phyloP scores from a whole-genome alignment of 2,797 vertebrate genomes.

The Sebastes reedi region DNA sequence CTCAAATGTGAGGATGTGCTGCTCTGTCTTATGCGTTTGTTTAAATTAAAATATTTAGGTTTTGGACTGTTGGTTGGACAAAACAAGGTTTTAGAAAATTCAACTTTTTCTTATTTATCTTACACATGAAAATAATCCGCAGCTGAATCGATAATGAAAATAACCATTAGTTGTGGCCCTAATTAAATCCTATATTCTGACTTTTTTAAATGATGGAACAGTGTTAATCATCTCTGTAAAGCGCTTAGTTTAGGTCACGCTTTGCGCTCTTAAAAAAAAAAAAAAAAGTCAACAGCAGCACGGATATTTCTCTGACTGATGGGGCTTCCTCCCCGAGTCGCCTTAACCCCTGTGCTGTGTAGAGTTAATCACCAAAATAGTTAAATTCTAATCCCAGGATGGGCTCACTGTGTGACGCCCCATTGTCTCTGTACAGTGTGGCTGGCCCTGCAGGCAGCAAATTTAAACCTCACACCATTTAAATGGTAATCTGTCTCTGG shows the following conservation, averaged over 20 bases:
- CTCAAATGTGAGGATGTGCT: too few species aligned
- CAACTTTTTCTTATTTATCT: too few species aligned
- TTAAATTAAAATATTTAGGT: too few species aligned
- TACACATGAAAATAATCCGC: neutral
- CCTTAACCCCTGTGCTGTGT: slow-evolving; percentile 34
- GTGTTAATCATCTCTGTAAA: neutral
- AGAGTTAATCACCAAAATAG: slow-evolving; percentile 58
- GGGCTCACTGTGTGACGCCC: slow-evolving; percentile 41
- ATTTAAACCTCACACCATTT: slow-evolving; percentile 76
- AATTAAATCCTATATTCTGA: too few species aligned
- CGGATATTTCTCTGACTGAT: neutral
- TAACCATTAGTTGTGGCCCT: neutral
- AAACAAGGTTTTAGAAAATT: too few species aligned
- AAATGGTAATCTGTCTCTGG: slow-evolving; percentile 77
- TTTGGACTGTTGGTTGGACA: too few species aligned
- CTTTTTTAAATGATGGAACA: neutral
- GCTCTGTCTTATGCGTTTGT: too few species aligned
- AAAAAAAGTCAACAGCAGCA: neutral
- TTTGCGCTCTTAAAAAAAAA: neutral
- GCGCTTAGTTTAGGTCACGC: neutral
- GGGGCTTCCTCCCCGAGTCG: neutral
- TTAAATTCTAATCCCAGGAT: slow-evolving; percentile 58
- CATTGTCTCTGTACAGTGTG: slow-evolving; percentile 75
- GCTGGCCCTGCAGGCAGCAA: slow-evolving; percentile 52
- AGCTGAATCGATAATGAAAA: neutral